phyloP scores from a whole-genome alignment of 2,797 vertebrate species.

The Sebastolobus altivelis region DNA sequence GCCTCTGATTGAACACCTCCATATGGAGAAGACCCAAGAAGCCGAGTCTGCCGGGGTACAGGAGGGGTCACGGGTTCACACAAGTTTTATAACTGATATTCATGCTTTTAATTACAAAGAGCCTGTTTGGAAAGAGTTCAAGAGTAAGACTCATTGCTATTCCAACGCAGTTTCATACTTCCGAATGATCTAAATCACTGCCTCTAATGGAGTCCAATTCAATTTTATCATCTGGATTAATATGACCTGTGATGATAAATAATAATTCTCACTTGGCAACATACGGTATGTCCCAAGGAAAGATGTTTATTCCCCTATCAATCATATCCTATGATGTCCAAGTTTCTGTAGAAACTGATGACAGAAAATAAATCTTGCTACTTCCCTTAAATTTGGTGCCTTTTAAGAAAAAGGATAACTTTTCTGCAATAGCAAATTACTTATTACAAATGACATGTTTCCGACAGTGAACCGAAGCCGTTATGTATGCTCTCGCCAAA shows the following conservation, averaged over 20 bases:
- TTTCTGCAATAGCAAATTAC: background rate
- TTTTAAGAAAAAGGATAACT: background rate
- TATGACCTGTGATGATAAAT: conserved; percentile 26
- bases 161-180: background rate
- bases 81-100: conserved; percentile 24
- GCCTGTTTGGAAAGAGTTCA: conserved; percentile 45
- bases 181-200: conserved; percentile 12
- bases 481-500: no score
- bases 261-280: conserved; percentile 26
- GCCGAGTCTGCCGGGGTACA: conserved; percentile 86
- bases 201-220: conserved; percentile 17
- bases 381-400: no score
- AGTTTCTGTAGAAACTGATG: background rate
- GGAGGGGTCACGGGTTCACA: conserved; percentile 11
- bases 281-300: background rate
- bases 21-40: conserved; percentile 97
- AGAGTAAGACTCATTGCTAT: background rate
- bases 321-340: background rate
- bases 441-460: no score
- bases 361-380: background rate
- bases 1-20: conserved; percentile 98
- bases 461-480: no score
- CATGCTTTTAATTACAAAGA: conserved; percentile 52
- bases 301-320: background rate
- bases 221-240: conserved; percentile 25